phyloP scores from a whole-genome alignment of 2,797 vertebrate genomes.

The Chelon auratus region DNA sequence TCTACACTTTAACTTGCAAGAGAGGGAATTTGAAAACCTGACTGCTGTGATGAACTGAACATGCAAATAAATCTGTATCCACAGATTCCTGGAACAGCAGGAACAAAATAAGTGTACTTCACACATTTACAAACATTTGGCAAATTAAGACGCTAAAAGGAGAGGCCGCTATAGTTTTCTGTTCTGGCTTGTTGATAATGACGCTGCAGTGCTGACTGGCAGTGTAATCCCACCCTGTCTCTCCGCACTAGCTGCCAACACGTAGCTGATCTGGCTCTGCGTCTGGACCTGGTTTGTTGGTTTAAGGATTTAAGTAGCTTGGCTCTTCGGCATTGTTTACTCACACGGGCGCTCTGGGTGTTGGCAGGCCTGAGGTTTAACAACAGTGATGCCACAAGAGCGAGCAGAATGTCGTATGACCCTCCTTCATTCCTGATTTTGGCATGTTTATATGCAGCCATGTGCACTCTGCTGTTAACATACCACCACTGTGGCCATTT shows the following conservation, averaged over 20 bases:
- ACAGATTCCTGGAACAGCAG: no score
- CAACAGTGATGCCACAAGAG: background rate
- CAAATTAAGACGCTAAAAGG: no score
- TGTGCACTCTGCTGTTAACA: no score
- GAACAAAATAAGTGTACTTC: no score
- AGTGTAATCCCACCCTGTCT: background rate
- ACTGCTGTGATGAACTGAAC: no score
- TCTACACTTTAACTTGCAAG: no score
- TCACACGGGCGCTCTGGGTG: background rate
- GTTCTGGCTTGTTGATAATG: background rate
- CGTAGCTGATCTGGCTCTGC: slow-evolving; percentile 2
- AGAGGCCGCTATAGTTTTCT: background rate
- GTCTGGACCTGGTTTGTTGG: slow-evolving; percentile 14
- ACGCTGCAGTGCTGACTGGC: no score
- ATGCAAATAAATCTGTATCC: no score
- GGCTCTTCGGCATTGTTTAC: background rate
- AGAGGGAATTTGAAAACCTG: no score
- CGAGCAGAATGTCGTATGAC: slow-evolving; percentile 12
- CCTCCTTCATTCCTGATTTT: slow-evolving; percentile 13
- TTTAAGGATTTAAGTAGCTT: background rate
- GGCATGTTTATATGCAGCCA: background rate
- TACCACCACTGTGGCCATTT: no score
- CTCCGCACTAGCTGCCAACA: background rate
- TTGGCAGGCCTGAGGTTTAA: slow-evolving; percentile 35
- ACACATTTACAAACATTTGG: no score